Base-by-base conservation (phyloP, 2,113 vertebrate genomes). In the Rhea pennata region DNA sequence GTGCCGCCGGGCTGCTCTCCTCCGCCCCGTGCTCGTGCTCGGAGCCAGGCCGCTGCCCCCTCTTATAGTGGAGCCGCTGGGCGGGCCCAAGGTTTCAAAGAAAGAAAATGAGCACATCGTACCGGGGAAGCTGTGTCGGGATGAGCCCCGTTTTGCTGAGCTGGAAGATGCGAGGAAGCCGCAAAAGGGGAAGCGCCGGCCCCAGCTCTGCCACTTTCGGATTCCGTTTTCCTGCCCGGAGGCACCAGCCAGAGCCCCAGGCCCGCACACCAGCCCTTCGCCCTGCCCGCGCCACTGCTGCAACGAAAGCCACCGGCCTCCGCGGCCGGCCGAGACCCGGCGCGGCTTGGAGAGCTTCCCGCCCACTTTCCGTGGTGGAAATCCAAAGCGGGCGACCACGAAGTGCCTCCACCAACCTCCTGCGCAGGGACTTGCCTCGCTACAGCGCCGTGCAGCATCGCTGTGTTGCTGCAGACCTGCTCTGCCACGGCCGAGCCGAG, bases 1-100 rank as follows among this genome's bases (percentile, higher is more conserved):
- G 33, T 77, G 95, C 70, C 81, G 54, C 39, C n/a, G 48, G 42
- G 23, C 74, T 93, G 76, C 17, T 93, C 85, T 78, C 22, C 33
- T 71, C 53, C 61, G 56, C 40, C 44, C 0, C 0, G 8, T 51
- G 81, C 86, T 78, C 2, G 1, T 4, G 1, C 42, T 36, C 36
- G 36, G 36, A 36, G 36, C 5, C 64, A 12, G 40, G 56, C 56
- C 31, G 0, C 14, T 27, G 77, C 54, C 54, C 14, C 69, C 73
- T 95, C 95, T 95, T 96, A 95, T 96, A 13, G 81, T 5, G 15
- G 0, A 0, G 21, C 14, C 1, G 0, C 24, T 29, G 91, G 84
- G 69, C 0, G 50, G 64, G 69, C 4, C 0, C 27, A 7, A 54
- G 21, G 9, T 44, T 95, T 96, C 92, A 84, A 65, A 50, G 92